Evolutionary conservation across 2,113 vertebrate species (phyloP).

Genomic region (Barbus barbus): DNA sequence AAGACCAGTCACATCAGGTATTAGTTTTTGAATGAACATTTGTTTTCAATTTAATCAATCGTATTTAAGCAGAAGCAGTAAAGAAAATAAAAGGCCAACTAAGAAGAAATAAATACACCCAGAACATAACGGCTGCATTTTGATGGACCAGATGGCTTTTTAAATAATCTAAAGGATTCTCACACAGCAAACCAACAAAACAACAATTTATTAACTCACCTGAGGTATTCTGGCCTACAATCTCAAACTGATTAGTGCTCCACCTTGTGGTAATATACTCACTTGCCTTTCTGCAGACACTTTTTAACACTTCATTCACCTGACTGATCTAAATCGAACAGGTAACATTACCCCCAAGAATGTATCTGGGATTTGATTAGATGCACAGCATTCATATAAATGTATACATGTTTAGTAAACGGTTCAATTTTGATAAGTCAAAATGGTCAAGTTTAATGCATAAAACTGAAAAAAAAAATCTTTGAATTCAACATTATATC

Average conservation of each 20-base stretch:
- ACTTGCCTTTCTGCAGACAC: neutral
- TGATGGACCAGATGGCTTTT: neutral
- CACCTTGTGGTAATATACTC: constrained; percentile 34
- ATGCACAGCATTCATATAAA: neutral
- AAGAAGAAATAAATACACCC: too few relatives aligned
- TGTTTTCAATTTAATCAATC: neutral
- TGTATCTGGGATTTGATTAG: neutral
- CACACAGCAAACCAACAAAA: neutral
- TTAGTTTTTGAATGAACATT: neutral
- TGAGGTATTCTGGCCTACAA: neutral
- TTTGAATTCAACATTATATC: neutral
- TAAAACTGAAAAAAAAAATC: neutral
- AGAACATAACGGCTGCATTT: neutral
- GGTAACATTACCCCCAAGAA: neutral
- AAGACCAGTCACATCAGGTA: neutral
- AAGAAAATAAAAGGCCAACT: neutral
- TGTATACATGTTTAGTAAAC: neutral
- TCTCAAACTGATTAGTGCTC: neutral
- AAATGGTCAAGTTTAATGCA: neutral
- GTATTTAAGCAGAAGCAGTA: neutral
- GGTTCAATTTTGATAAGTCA: neutral
- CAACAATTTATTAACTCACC: constrained; percentile 3
- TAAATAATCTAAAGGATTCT: neutral
- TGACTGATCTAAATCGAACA: neutral
- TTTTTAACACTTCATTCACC: neutral